phyloP scores from a whole-genome alignment of 2,113 vertebrate genomes.

The Acinonyx jubatus region DNA sequence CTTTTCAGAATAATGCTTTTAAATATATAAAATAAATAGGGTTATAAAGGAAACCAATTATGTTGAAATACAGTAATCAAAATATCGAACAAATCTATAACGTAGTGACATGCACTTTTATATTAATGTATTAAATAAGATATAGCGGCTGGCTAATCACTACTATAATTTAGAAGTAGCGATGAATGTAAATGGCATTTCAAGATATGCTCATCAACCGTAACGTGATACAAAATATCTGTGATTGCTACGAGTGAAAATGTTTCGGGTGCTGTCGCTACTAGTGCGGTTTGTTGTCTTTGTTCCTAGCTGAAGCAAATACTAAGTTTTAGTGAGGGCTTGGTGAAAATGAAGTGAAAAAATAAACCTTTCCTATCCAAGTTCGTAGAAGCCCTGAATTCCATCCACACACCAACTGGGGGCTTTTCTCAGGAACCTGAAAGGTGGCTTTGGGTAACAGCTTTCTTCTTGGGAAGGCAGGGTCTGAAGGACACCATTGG shows the following conservation, averaged over 20 bases:
- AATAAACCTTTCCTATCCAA: background rate
- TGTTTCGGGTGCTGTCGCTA: background rate
- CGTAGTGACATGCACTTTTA: background rate
- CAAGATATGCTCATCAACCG: background rate
- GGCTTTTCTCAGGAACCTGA: background rate
- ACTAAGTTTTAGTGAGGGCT: background rate
- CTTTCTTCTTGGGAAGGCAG: background rate
- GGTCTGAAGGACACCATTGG: background rate
- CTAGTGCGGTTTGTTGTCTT: background rate
- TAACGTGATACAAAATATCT: background rate
- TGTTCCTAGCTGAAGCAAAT: background rate
- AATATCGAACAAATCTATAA: background rate
- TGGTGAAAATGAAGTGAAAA: background rate
- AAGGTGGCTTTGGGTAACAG: background rate
- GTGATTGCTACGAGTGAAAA: background rate
- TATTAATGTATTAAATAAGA: slow-evolving; percentile 41
- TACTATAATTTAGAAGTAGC: background rate
- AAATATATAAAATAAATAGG: background rate
- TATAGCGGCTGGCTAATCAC: background rate
- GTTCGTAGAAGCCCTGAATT: background rate
- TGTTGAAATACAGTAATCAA: background rate
- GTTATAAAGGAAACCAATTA: background rate
- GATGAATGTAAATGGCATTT: slow-evolving; percentile 46
- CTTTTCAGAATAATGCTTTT: background rate
- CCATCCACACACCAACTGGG: background rate